Conservation (phyloP, 1,140 invertebrate genomes). For the Euura saliciscinereae region DNA sequence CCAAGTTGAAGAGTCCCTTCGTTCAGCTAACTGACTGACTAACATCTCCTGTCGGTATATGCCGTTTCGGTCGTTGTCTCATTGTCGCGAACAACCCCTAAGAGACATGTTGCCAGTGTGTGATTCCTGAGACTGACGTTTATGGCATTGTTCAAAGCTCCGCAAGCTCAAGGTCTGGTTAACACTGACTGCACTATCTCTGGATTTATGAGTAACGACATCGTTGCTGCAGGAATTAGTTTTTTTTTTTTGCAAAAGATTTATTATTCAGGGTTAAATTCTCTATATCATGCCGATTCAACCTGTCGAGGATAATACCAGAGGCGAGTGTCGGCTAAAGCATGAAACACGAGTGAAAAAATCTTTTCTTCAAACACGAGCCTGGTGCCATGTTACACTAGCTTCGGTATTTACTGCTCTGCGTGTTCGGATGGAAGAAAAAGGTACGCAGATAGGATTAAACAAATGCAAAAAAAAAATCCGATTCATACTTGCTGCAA, state of each 20-base stretch:
- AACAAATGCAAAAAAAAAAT: background rate
- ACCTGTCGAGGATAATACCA: too few species aligned
- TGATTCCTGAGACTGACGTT: conserved; percentile 49
- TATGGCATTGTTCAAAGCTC: conserved; percentile 39
- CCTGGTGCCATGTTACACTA: conserved; percentile 16
- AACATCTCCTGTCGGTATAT: too few species aligned
- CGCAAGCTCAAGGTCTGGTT: conserved; percentile 53
- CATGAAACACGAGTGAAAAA: conserved; percentile 48
- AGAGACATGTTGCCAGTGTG: conserved; percentile 30
- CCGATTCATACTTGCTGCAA: background rate
- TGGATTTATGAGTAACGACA: too few species aligned
- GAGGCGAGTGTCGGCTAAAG: conserved; percentile 20
- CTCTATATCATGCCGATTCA: too few species aligned
- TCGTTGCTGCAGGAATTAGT: too few species aligned
- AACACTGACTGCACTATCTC: conserved; percentile 20
- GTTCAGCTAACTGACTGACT: background rate
- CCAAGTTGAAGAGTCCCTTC: background rate
- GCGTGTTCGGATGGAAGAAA: conserved; percentile 43
- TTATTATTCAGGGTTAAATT: too few species aligned
- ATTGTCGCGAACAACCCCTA: conserved; percentile 47
- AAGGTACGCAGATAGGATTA: conserved; percentile 15
- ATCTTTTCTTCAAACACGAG: conserved; percentile 52
- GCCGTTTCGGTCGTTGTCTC: conserved; percentile 29
- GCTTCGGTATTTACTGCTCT: conserved; percentile 54
- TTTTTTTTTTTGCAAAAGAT: too few species aligned